Base-by-base conservation (phyloP, 2,888 invertebrate genomes). In the Drosophila glabriapex region DNA sequence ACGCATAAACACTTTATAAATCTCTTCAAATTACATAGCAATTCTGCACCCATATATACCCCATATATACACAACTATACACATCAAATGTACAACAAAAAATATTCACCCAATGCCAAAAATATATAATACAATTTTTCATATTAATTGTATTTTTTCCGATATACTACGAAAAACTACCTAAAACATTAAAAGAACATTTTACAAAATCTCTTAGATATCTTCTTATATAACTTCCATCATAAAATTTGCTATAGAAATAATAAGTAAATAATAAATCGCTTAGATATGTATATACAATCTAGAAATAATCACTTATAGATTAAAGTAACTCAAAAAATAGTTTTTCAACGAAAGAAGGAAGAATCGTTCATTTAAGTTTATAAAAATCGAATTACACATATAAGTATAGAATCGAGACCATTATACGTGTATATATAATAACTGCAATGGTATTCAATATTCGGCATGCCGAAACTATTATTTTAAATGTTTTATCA, bases 21-120 rank as follows among this genome's bases (percentile, higher is more conserved):
- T 31, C 28, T 46, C 37, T 62, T 37, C 50, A 41, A 58, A 31
- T 55, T 41, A 31, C 58, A 77, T 41, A 73, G 33, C 53, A 68
- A 68, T 55, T 61, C 50, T 63, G 59, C 74, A 68, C 76, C 76
- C 58, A 67, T 28, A 16, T 35, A 52, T 35, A 46, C n/a, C 28
- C 52, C 31, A 37, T 41, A 58, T 25, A 35, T 16, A 49, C 37
- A 37, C 64, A 63, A 19, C 12, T 14, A 28, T n/a, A 61, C 33
- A 33, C 46, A 46, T 43, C 55, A 39, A 31, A 59, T 59, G 29
- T 37, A 31, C 25, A 58, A 55, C 10, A 5, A 22, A 1, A 29
- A 25, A 10, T 31, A 41, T n/a, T 14, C 31, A 35, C n/a, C 28
- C 2, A 50, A 65, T 22, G 49, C 25, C 49, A 35, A 28, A 66